Base-by-base conservation (phyloP, 2,113 vertebrate species). In the Dipodomys ordii region DNA sequence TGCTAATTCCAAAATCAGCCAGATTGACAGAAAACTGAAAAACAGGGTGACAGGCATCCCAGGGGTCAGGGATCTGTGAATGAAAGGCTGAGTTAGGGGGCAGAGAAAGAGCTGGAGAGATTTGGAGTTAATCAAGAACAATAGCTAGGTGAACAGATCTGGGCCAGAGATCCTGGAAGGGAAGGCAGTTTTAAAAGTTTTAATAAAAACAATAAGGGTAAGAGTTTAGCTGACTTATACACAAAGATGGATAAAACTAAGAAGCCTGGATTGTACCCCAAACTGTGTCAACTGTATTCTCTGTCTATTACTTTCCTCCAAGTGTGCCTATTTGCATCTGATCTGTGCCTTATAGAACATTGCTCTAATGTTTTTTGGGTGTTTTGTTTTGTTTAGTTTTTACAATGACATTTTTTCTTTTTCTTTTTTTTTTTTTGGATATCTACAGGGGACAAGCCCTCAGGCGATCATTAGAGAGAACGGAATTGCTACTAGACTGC, bases 1-100 rank as follows among this genome's bases (percentile, higher is more conserved):
- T 88, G 85, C 92, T 95, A 94, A 94, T 96, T 93, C 94, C 77
- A 89, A 86, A 96, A 94, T 68, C 78, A 85, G 78, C 71, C 53
- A 93, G 53, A 97, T 83, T 95, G 95, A 85, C 94, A 96, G 91
- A 95, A 96, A 97, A 84, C 20, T 0, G 64, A 96, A 81, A 87
- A 90, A 83, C 1, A 0, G 78, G 39, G 53, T 86, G 88, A 95
- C 71, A 95, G 72, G 82, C 71, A 2, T 86, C 82, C 88, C 68
- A 20, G 64, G 74, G 82, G 79, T 94, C 79, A 93, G 90, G 87
- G 88, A 77, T 81, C 69, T 83, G 64, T 84, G 88, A 95, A 91
- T 87, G 27, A 74, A 91, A 96, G 57, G 60, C 62, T 85, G 72
- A 86, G 30, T 30, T 53, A 95, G 32, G 62, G 72, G 72, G 46